Evolutionary conservation across 2,113 vertebrate genomes (phyloP).

Genomic region (Mola mola): DNA sequence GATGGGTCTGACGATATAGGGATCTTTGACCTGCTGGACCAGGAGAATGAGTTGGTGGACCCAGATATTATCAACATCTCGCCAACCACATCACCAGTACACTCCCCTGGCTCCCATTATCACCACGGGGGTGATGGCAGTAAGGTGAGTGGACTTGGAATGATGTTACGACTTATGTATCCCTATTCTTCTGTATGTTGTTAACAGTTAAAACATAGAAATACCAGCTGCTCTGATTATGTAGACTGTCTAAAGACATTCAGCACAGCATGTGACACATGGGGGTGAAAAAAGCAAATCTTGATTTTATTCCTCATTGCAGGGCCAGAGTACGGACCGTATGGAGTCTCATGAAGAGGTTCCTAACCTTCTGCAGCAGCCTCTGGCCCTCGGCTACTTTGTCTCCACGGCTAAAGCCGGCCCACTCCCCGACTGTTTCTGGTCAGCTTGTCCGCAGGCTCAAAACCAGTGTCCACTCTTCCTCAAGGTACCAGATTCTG

Average conservation of each 20-base stretch:
- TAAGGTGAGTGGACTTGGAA: slow-evolving; percentile 83
- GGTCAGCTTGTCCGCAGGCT: slow-evolving; percentile 98
- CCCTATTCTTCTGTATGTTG: background rate
- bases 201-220: background rate
- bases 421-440: slow-evolving; percentile 98
- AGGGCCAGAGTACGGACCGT: slow-evolving; percentile 96
- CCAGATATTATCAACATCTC: slow-evolving; percentile 97
- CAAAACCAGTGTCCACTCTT: slow-evolving; percentile 98
- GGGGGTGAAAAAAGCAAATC: too few relatives aligned
- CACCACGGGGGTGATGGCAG: slow-evolving; percentile 92
- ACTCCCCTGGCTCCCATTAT: slow-evolving; percentile 96
- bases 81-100: slow-evolving; percentile 91
- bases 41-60: slow-evolving; percentile 91
- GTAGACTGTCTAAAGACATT: too few relatives aligned
- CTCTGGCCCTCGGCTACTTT: slow-evolving; percentile 96
- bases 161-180: background rate
- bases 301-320: too few relatives aligned
- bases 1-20: slow-evolving; percentile 93
- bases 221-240: too few relatives aligned
- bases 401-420: slow-evolving; percentile 98
- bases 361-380: slow-evolving; percentile 97
- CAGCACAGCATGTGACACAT: too few relatives aligned
- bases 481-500: slow-evolving; percentile 75
- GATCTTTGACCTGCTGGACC: slow-evolving; percentile 92
- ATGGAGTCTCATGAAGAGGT: slow-evolving; percentile 97